Evolutionary conservation across 2,888 invertebrate genomes (phyloP).

Genomic region (Diarsia dahlii): DNA sequence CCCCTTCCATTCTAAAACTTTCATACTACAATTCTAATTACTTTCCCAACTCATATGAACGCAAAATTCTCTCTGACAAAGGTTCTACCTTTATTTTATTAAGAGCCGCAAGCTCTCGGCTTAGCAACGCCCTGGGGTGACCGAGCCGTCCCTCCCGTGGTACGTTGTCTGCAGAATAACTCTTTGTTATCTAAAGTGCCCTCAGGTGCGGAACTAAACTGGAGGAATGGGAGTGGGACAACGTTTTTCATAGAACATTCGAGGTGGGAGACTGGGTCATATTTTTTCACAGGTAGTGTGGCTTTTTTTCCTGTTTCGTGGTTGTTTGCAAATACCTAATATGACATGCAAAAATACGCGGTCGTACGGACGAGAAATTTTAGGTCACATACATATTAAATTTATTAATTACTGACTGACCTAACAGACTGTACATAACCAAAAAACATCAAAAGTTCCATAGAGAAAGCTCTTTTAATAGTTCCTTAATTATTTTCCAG

Average conservation of each 20-base stretch:
- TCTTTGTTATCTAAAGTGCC: conserved; percentile 65
- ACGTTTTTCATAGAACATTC: conserved; percentile 44
- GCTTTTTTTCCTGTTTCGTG: background rate
- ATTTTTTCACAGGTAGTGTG: background rate
- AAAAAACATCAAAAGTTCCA: background rate
- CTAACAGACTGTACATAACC: background rate
- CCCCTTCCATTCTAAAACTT: background rate
- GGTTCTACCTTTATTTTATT: conserved; percentile 45
- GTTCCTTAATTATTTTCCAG: background rate
- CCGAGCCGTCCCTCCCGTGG: conserved; percentile 10
- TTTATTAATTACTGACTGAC: background rate
- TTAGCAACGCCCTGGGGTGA: conserved; percentile 37
- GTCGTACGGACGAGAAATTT: background rate
- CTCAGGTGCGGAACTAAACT: conserved; percentile 51
- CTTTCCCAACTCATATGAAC: conserved; percentile 25
- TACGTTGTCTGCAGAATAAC: conserved; percentile 55
- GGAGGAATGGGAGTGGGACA: conserved; percentile 1
- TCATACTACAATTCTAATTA: conserved; percentile 27
- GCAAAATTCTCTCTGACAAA: conserved; percentile 11
- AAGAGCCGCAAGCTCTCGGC: conserved; percentile 43
- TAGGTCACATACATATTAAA: background rate
- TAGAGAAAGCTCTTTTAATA: background rate
- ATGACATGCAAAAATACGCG: background rate
- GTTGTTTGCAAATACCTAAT: background rate
- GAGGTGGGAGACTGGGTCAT: conserved; percentile 2